Conservation (phyloP, 2,888 invertebrate genomes). For the Callimorpha dominula region DNA sequence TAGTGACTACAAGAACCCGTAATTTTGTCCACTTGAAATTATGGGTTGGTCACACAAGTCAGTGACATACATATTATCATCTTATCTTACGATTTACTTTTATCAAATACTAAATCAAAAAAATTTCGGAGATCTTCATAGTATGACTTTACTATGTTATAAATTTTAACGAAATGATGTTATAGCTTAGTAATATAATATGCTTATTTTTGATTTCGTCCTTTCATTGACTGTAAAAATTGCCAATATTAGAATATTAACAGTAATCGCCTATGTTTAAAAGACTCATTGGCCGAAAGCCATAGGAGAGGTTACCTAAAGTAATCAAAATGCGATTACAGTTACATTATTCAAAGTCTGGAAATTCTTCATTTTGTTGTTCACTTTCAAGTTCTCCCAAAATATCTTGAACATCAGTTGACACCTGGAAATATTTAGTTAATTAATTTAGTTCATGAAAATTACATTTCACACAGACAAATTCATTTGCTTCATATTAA, state of each 20-base stretch:
- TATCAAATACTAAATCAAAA: slow-evolving; percentile 29
- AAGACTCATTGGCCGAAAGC: not conserved
- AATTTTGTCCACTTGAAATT: slow-evolving; percentile 39
- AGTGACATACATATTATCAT: slow-evolving; percentile 21
- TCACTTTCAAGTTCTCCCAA: slow-evolving; percentile 53
- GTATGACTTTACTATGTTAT: slow-evolving; percentile 34
- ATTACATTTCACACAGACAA: too few species aligned
- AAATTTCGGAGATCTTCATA: slow-evolving; percentile 51
- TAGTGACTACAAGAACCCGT: slow-evolving; percentile 48
- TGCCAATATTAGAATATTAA: not conserved
- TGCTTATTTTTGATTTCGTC: not conserved
- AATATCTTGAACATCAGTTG: slow-evolving; percentile 58
- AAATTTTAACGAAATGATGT: slow-evolving; percentile 7
- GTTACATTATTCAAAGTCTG: slow-evolving; percentile 19
- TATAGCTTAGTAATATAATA: not conserved
- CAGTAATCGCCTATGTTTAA: not conserved
- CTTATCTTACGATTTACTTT: slow-evolving; percentile 24
- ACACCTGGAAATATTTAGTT: slow-evolving; percentile 51
- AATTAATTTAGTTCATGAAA: not conserved
- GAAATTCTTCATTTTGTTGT: slow-evolving; percentile 18
- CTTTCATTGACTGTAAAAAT: not conserved
- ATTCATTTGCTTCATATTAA: too few species aligned
- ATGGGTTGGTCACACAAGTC: slow-evolving; percentile 19
- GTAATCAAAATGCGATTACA: not conserved
- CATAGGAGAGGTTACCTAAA: not conserved